These are phyloP conservation scores for Potamarius usumacintae DNA, from an alignment of 2,113 vertebrate genomes.

Conservation along the genomic window DNA sequence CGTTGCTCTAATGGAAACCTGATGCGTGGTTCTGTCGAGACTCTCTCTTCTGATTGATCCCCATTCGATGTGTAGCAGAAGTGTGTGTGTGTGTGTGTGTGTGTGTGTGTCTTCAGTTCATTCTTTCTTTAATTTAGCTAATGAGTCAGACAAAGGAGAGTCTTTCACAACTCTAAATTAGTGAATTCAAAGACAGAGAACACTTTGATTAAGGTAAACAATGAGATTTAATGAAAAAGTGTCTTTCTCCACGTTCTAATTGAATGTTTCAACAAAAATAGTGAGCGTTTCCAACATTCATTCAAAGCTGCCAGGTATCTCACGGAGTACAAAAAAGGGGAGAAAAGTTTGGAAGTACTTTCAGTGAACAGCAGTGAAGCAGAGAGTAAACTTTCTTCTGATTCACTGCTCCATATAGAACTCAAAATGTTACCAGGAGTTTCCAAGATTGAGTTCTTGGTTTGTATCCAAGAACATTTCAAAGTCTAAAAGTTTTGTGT, in stretches of 20 bases:
- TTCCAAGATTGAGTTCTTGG: not conserved
- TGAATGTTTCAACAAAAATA: slow-evolving; percentile 20
- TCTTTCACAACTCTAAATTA: slow-evolving; percentile 25
- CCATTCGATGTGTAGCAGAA: slow-evolving; percentile 20
- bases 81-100: slow-evolving; percentile 1
- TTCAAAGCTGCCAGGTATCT: slow-evolving; percentile 32
- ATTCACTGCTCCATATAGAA: not conserved
- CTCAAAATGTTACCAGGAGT: not conserved
- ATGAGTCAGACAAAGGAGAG: slow-evolving; percentile 33
- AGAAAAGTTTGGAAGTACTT: not conserved
- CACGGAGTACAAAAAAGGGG: not conserved
- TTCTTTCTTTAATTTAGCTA: slow-evolving; percentile 22
- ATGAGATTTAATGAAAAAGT: slow-evolving; percentile 36
- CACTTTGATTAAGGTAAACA: slow-evolving; percentile 43
- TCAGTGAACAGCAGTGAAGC: slow-evolving; percentile 11
- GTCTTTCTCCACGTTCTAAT: slow-evolving; percentile 19
- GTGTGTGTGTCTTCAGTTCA: not conserved
- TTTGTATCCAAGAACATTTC: not conserved
- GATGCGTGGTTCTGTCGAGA: not conserved
- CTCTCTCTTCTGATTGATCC: slow-evolving; percentile 28
- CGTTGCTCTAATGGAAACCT: slow-evolving; percentile 3
- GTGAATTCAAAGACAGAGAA: not conserved
- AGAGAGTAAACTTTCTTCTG: not conserved
- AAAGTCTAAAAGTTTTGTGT: not conserved
- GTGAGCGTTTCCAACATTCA: slow-evolving; percentile 21